Evolutionary conservation across 2,888 invertebrate species (phyloP).

Genomic region (Archips xylosteana): DNA sequence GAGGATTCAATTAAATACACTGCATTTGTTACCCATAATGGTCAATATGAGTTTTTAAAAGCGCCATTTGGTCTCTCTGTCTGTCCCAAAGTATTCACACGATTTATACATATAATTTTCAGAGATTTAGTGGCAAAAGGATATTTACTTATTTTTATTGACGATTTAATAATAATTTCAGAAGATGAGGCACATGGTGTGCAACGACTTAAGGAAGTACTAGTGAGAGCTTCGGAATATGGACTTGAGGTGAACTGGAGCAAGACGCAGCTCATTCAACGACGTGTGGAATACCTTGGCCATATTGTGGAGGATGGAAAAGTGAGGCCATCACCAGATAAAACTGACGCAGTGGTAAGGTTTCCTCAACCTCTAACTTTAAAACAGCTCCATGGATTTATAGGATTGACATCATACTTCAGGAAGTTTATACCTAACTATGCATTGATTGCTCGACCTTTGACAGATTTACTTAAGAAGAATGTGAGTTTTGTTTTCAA

Average conservation of each 20-base stretch:
- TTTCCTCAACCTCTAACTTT: slow-evolving; percentile 44
- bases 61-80: neutral
- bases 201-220: neutral
- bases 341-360: slow-evolving; percentile 20
- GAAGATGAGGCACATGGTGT: slow-evolving; percentile 2
- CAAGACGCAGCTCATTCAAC: neutral
- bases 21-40: slow-evolving; percentile 54
- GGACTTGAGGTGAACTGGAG: slow-evolving; percentile 12
- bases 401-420: slow-evolving; percentile 46
- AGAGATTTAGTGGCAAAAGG: slow-evolving; percentile 6
- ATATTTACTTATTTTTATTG: slow-evolving; percentile 7
- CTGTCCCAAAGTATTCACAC: neutral
- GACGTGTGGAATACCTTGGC: slow-evolving; percentile 2
- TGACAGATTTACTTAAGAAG: slow-evolving; percentile 35
- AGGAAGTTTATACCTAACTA: slow-evolving; percentile 45
- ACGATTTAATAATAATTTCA: slow-evolving; percentile 14
- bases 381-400: slow-evolving; percentile 46
- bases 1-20: slow-evolving; percentile 55
- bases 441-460: slow-evolving; percentile 44
- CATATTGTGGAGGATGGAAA: slow-evolving; percentile 7
- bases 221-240: neutral
- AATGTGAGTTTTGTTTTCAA: too few species aligned
- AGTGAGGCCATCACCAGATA: neutral
- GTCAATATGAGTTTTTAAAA: neutral
- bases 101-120: slow-evolving; percentile 9